phyloP scores from a whole-genome alignment of 2,113 vertebrate species.

The Chiloscyllium plagiosum region DNA sequence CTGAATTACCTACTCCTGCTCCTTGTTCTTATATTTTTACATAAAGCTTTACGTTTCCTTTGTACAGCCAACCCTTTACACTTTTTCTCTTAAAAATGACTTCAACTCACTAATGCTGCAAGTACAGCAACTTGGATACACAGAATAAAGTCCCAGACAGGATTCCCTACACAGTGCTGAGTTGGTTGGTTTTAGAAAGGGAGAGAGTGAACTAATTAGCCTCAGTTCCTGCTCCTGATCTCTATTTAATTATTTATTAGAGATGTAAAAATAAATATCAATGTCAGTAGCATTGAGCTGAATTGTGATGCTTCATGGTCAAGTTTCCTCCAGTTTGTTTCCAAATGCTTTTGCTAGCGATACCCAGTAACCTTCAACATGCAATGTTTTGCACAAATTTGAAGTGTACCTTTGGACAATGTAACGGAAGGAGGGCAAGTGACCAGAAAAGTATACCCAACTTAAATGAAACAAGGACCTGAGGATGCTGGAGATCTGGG shows the following conservation, averaged over 20 bases:
- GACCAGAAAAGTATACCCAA: not conserved
- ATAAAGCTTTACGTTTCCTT: not conserved
- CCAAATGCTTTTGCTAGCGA: not conserved
- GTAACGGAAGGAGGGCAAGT: not conserved
- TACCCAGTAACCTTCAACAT: not conserved
- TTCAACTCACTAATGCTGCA: not conserved
- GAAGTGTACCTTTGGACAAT: not conserved
- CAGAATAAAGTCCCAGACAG: not conserved
- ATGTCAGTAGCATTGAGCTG: not conserved
- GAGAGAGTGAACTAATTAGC: not conserved
- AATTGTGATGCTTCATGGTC: not conserved
- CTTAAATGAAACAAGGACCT: no score
- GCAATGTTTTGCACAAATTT: not conserved
- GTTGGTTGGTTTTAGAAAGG: not conserved
- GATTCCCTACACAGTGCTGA: not conserved
- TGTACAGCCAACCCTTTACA: not conserved
- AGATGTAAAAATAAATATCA: not conserved
- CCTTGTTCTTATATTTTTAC: no score
- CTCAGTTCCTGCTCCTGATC: not conserved
- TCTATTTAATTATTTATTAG: not conserved
- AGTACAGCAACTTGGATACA: not conserved
- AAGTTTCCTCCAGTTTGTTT: not conserved
- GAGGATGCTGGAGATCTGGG: no score
- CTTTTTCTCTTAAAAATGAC: not conserved
- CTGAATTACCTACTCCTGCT: no score